Evolutionary conservation across 2,888 invertebrate genomes (phyloP).

Genomic region (Drosophila demipolita): DNA sequence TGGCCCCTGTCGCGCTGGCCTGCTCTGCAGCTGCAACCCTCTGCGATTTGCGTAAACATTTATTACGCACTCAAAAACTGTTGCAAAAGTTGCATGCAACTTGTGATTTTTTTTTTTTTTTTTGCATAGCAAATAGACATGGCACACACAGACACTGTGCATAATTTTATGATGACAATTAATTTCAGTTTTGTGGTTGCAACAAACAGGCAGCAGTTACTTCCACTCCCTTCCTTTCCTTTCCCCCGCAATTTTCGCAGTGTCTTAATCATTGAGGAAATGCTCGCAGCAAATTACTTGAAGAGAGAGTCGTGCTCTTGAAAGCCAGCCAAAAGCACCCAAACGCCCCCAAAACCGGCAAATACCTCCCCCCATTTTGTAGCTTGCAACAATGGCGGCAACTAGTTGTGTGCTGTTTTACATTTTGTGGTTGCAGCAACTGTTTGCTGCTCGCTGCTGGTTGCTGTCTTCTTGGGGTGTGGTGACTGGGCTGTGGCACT

Average conservation of each 20-base stretch:
- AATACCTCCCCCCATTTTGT: conserved; percentile 8
- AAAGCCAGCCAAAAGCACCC: background rate
- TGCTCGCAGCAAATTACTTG: conserved; percentile 56
- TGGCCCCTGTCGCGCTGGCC: background rate
- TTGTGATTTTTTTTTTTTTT: conserved; percentile 12
- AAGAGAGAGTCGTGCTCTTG: conserved; percentile 46
- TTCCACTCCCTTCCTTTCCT: background rate
- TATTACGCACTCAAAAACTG: conserved; percentile 68
- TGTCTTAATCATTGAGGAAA: conserved; percentile 63
- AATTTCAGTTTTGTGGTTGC: conserved; percentile 62
- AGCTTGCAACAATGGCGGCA: conserved; percentile 39
- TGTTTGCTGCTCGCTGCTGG: conserved; percentile 7
- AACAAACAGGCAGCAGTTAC: conserved; percentile 32
- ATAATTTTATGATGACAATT: conserved; percentile 74
- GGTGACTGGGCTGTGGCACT: background rate
- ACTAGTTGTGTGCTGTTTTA: conserved; percentile 25
- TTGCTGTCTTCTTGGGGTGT: background rate
- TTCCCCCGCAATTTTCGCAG: conserved; percentile 21
- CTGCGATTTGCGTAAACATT: conserved; percentile 72
- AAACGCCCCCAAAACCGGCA: background rate
- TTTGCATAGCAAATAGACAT: conserved; percentile 5
- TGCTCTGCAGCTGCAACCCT: conserved; percentile 2
- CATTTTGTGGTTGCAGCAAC: conserved; percentile 45
- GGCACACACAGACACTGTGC: conserved; percentile 42
- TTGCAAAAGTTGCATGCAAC: conserved; percentile 60